These are phyloP conservation scores for Myopa tessellatipennis DNA, from an alignment of 2,888 invertebrate genomes.

Conservation along the genomic window DNA sequence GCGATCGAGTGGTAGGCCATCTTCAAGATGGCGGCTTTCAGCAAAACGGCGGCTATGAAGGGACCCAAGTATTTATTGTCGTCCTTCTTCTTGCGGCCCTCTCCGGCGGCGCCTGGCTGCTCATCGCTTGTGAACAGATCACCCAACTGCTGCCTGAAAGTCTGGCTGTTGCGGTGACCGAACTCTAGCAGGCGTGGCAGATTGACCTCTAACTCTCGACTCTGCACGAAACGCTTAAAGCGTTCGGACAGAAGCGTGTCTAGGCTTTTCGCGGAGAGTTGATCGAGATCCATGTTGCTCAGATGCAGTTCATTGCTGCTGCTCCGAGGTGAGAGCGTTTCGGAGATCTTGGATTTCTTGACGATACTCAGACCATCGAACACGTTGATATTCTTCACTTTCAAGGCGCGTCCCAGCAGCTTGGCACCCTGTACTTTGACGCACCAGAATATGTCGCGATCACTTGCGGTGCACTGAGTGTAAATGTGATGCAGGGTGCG, in stretches of 20 bases:
- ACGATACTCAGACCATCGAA: constrained; percentile 75
- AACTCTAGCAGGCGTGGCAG: constrained; percentile 69
- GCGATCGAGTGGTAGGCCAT: constrained; percentile 82
- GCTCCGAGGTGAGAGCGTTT: constrained; percentile 61
- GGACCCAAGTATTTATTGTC: constrained; percentile 75
- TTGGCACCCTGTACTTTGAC: constrained; percentile 78
- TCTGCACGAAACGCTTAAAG: constrained; percentile 72
- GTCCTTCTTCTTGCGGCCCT: constrained; percentile 72
- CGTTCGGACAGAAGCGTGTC: constrained; percentile 73
- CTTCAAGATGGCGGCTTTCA: constrained; percentile 79
- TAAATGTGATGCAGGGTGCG: constrained; percentile 65
- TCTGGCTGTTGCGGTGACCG: constrained; percentile 68
- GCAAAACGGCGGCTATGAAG: constrained; percentile 76
- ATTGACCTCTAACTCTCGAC: constrained; percentile 72
- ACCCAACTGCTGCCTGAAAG: constrained; percentile 62
- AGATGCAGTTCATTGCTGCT: constrained; percentile 65
- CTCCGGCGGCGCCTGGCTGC: background rate
- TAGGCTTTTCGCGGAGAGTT: constrained; percentile 73
- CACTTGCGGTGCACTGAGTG: constrained; percentile 73
- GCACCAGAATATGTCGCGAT: constrained; percentile 75
- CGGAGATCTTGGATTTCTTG: constrained; percentile 65
- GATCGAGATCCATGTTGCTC: constrained; percentile 73
- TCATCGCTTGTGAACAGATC: constrained; percentile 67
- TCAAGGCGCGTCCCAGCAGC: constrained; percentile 74
- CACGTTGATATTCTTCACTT: constrained; percentile 73